Base-by-base conservation (phyloP, 1,140 invertebrate species). In the Harpegnathos saltator region DNA sequence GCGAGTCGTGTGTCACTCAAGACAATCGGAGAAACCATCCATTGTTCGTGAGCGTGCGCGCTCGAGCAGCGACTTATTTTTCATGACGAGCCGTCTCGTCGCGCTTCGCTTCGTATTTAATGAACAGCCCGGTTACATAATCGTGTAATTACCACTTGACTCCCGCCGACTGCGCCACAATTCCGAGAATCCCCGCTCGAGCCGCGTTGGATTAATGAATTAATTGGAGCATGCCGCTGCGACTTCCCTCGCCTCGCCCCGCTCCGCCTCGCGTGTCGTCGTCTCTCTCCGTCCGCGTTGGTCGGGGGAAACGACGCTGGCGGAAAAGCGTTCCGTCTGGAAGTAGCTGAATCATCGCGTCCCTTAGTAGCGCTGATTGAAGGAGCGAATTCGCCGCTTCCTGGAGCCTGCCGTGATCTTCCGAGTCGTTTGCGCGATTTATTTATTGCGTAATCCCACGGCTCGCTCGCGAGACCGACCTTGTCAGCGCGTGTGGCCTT, bases 81-180 rank as follows among this genome's bases (percentile, higher is more conserved):
- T 75, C n/a, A 9, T 50, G 29, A 29, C 29, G 33, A n/a, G 17
- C 2, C 29, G 15, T 11, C 61, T 48, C 33, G 33, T 7, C 19
- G 33, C 9, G 38, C n/a, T n/a, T n/a, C 38, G 63, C 12, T 22
- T 12, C n/a, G 61, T 83, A 85, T 83, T 86, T 84, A 82, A 90
- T 90, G 65, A 56, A 65, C 58, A 56, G 83, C 7, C 68, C 58
- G 81, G 85, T 90, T 87, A 84, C 73, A 84, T 87, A 89, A 90
- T 90, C 87, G 83, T 85, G 84, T 87, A 90, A 90, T 90, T 87
- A 82, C 56, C 87, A 89, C 87, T 90, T 87, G 87, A 87, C 85
- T 90, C 68, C 58, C 58, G 69, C 52, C 68, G 80, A 69, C 54
- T 62, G 58, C 56, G 56, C 17, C 66, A 62, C 66, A 74, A 83